Evolutionary conservation across 35 echinoderm and acorn worm genomes (phyloP), one percentile per base, ranked within the genome.

Genomic region (Heliocidaris tuberculata): DNA sequence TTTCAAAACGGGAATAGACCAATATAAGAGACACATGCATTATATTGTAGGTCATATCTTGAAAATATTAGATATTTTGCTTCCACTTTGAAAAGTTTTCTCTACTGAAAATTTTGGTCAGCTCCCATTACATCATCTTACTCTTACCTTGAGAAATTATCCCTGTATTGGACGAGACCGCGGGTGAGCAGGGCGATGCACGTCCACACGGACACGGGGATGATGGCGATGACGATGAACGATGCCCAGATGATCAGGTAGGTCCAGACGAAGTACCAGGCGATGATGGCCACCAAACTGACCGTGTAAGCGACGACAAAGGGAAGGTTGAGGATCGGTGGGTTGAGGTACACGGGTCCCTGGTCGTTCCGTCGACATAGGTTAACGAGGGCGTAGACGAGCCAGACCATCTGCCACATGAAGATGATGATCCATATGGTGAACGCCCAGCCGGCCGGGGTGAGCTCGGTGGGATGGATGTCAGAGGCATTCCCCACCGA

Each of bases 401-500:
- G 27, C 95, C 96, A 98, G 16, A 95, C 19, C 47, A 94, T 92
- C 31, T 96, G 89, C 93, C 94, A 98, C 29, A 96, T 85, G 86
- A 94, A 98, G 86, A 98, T 97, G 10, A 98, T 9, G 4, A 78
- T 93, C 96, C 96, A 96, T 21, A 98, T 98, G 10, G 93, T 95
- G 95, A 98, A 98, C 2, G 97, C 96, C 93, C 95, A 98, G 19
- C 95, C 96, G 54, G 96, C 93, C 0, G 97, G 97, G 0, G 96
- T 96, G 49, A 97, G 93, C 48, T 95, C 97, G 19, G 94, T 90
- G 65, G 6, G 94, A 59, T 94, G 96, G 30, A 59, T 31, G 86
- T 97, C 97, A 13, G 96, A 97, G 35, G 95, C 59, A 52, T 97
- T 86, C 31, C 92, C 95, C 21, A 85, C 95, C 49, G 24, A 65